Evolutionary conservation across 1,140 invertebrate genomes (phyloP).

Genomic region (Drosophila micromelanica): DNA sequence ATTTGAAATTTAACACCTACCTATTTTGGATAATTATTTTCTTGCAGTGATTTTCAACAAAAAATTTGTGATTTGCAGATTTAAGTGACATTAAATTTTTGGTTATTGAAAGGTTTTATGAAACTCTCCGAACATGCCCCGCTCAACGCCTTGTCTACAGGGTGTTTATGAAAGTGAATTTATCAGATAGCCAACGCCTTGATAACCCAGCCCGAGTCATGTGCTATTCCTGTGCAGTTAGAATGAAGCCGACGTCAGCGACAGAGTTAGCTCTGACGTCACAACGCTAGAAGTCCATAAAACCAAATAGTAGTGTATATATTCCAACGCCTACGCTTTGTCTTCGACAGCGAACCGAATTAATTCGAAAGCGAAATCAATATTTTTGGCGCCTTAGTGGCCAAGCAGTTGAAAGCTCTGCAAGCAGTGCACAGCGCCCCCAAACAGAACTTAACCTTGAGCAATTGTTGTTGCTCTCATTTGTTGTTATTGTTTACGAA

Average conservation of each 20-base stretch:
- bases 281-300: background rate
- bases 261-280: conserved; percentile 22
- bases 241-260: conserved; percentile 8
- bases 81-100: too few species aligned
- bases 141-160: background rate
- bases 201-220: conserved; percentile 32
- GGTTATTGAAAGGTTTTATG: too few species aligned
- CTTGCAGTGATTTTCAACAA: too few species aligned
- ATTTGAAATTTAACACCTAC: too few species aligned
- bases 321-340: conserved; percentile 5
- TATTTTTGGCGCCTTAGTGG: conserved; percentile 33
- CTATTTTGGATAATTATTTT: too few species aligned
- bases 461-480: conserved; percentile 21
- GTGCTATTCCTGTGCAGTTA: conserved; percentile 19
- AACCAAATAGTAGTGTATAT: background rate
- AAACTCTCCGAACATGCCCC: background rate
- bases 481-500: conserved; percentile 51
- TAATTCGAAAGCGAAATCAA: conserved; percentile 15
- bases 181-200: conserved; percentile 4
- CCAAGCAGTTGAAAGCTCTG: conserved; percentile 55
- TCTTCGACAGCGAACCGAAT: background rate
- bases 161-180: conserved; percentile 21
- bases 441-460: conserved; percentile 13
- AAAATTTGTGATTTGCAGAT: too few species aligned
- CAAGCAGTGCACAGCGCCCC: conserved; percentile 16